Evolutionary conservation across 2,888 invertebrate genomes (phyloP).

Genomic region (Drosophila parthenogenetica): DNA sequence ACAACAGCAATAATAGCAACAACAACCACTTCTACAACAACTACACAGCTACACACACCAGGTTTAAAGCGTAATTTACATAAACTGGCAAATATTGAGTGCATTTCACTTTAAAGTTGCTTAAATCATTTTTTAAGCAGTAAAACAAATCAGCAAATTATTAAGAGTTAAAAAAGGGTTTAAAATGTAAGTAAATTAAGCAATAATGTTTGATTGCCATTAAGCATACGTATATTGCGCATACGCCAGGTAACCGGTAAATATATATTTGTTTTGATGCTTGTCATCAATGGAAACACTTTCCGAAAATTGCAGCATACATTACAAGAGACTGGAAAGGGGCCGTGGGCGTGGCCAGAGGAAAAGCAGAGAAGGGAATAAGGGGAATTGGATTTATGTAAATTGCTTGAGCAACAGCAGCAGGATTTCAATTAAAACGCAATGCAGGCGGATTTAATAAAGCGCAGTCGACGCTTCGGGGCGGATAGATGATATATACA

Average conservation of each 20-base stretch:
- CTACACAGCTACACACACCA: not conserved
- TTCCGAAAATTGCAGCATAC: slow-evolving; percentile 8
- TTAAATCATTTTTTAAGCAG: not conserved
- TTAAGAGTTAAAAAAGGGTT: too few relatives aligned
- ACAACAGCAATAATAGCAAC: slow-evolving; percentile 35
- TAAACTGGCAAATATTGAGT: slow-evolving; percentile 39
- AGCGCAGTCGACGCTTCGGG: slow-evolving; percentile 39
- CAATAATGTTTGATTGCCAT: not conserved
- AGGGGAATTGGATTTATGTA: slow-evolving; percentile 52
- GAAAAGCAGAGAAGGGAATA: not conserved
- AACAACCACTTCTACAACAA: slow-evolving; percentile 2
- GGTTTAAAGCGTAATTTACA: slow-evolving; percentile 41
- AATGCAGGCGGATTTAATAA: slow-evolving; percentile 72
- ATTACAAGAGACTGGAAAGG: not conserved
- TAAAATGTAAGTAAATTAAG: not conserved
- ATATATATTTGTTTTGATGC: slow-evolving; percentile 3
- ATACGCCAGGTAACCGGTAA: slow-evolving; percentile 22
- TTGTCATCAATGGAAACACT: slow-evolving; percentile 6
- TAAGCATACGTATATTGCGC: slow-evolving; percentile 15
- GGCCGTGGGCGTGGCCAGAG: not conserved
- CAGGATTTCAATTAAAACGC: slow-evolving; percentile 71
- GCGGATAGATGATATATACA: slow-evolving; percentile 29
- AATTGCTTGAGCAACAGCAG: slow-evolving; percentile 53
- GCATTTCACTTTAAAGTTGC: slow-evolving; percentile 20
- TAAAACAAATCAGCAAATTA: too few relatives aligned